These are phyloP conservation scores for Actias luna DNA, from an alignment of 2,888 invertebrate genomes.

Conservation along the genomic window DNA sequence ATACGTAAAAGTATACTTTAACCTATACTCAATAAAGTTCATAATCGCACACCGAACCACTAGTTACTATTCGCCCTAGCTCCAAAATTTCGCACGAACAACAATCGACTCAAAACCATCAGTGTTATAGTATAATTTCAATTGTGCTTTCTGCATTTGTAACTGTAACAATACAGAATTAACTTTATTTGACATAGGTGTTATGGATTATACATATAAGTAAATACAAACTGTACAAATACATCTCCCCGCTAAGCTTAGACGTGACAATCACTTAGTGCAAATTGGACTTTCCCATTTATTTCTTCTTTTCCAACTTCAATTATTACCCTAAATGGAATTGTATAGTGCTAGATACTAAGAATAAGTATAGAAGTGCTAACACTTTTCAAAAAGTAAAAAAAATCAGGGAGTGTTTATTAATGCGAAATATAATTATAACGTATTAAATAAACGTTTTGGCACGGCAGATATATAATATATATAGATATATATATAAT, in stretches of 20 bases:
- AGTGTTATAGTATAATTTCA: not conserved
- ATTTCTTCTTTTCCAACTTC: not conserved
- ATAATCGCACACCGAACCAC: slow-evolving; percentile 11
- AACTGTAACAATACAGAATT: slow-evolving; percentile 22
- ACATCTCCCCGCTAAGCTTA: no score
- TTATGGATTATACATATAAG: slow-evolving; percentile 12
- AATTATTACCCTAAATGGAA: not conserved
- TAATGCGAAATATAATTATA: no score
- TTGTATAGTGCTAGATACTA: not conserved
- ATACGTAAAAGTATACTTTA: slow-evolving; percentile 14
- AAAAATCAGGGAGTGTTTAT: no score
- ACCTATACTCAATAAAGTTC: not conserved
- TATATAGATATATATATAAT: no score
- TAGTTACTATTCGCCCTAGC: slow-evolving; percentile 5
- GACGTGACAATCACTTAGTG: not conserved
- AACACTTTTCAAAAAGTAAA: no score
- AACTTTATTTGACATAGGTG: slow-evolving; percentile 24
- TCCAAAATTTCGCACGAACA: not conserved
- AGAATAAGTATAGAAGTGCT: no score
- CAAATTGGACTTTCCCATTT: not conserved
- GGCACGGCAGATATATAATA: no score
- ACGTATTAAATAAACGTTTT: no score
- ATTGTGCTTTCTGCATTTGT: not conserved
- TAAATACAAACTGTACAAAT: not conserved
- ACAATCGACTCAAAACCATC: not conserved